Base-by-base conservation (phyloP, 2,113 vertebrate species). In the Odobenus rosmarus region DNA sequence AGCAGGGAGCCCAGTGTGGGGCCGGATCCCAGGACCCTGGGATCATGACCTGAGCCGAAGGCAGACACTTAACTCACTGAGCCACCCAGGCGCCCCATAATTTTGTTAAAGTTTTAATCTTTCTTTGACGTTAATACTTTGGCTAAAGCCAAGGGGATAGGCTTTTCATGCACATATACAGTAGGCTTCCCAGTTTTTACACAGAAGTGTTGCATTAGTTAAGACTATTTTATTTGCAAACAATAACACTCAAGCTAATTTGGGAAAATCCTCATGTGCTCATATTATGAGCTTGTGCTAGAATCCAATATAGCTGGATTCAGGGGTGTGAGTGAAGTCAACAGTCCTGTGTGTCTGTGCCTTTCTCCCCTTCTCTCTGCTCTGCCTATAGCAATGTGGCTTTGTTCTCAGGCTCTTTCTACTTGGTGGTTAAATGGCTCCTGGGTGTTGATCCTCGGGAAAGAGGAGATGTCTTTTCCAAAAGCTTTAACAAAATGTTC, bases 161-260 rank as follows among this genome's bases (percentile, higher is more conserved):
- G 12, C 10, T 93, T 87, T 84, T 85, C 14, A 67, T 26, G 24
- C 10, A 18, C 1, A 7, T 28, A 23, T 24, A 0, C 14, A 36
- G 23, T 39, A 33, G 42, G 33, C 14, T 62, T 33, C 33, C 31
- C 31, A 71, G 7, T 36, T 84, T 84, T 69, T 19, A 74, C 46
- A 7, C 6, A 5, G 16, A 89, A 39, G 24, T 51, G 24, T 51
- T 26, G 0, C 42, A 53, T 93, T 82, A 28, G 39, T 69, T 57
- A 81, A 72, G 13, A 80, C 19, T n/a, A 33, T 90, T 83, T 93
- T 80, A 55, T 95, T 91, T 93, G 57, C 4, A 81, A 76, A 39
- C 5, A 64, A 6, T 87, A 95, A 57, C n/a, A 21, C 18, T 46
- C 49, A 46, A 7, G 11, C 28, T 53, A 36, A 74, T 64, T 86